Evolutionary conservation across 2,888 invertebrate species (phyloP).

Genomic region (Meteorus cinctellus): DNA sequence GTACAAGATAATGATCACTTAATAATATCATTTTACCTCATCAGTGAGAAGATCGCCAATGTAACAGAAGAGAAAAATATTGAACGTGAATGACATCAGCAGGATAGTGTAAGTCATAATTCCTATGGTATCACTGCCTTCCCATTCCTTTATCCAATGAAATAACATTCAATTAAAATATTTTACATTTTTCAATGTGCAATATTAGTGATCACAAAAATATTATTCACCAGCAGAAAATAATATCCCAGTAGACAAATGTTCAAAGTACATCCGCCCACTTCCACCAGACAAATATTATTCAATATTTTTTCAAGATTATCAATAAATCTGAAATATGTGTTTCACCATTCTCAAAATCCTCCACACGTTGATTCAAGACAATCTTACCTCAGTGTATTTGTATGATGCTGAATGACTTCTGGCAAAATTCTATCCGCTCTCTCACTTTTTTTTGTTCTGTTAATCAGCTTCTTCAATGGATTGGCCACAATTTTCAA

Average conservation of each 20-base stretch:
- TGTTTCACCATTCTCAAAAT: background rate
- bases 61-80: constrained; percentile 63
- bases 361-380: background rate
- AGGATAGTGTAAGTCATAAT: constrained; percentile 41
- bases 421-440: constrained; percentile 40
- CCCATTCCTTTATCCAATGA: constrained; percentile 40
- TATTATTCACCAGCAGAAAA: constrained; percentile 48
- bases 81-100: constrained; percentile 41
- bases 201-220: constrained; percentile 15
- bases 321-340: constrained; percentile 40
- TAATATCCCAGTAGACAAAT: constrained; percentile 55
- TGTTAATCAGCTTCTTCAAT: constrained; percentile 50
- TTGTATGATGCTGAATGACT: constrained; percentile 57
- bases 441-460: background rate
- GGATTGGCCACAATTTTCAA: constrained; percentile 57
- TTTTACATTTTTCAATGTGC: background rate
- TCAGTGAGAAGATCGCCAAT: constrained; percentile 62
- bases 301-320: constrained; percentile 45
- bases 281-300: constrained; percentile 52
- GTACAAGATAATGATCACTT: background rate
- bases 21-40: constrained; percentile 51
- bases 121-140: constrained; percentile 40
- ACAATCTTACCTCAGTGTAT: constrained; percentile 53
- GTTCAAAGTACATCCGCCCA: constrained; percentile 51
- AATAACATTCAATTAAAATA: background rate